These are phyloP conservation scores for Brachionus sp. DNA, from an alignment of 1,140 invertebrate species.

Conservation along the genomic window DNA sequence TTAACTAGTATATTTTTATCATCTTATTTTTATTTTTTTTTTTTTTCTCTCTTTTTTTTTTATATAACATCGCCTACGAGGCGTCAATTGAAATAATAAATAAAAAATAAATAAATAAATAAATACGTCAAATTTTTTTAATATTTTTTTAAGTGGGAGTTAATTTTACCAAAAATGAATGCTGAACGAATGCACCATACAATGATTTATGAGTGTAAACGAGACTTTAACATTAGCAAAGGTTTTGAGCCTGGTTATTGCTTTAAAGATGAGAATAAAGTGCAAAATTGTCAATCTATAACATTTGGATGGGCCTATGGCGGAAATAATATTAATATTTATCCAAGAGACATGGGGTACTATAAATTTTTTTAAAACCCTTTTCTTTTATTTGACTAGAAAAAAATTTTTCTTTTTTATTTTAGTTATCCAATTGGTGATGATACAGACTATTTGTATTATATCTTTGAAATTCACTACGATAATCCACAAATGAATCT, in stretches of 20 bases:
- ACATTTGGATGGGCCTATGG: constrained; percentile 28
- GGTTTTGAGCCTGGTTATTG: background rate
- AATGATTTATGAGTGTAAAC: constrained; percentile 28
- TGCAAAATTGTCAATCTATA: background rate
- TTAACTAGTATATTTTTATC: too few species aligned
- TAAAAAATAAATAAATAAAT: too few species aligned
- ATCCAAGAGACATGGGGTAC: constrained; percentile 28
- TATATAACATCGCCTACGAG: too few species aligned
- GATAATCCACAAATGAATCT: background rate
- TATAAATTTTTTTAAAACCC: background rate
- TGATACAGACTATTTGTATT: background rate
- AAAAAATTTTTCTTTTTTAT: background rate
- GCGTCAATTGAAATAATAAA: too few species aligned
- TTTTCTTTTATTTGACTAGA: background rate
- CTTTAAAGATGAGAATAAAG: background rate
- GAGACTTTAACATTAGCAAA: background rate
- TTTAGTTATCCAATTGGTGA: constrained; percentile 41
- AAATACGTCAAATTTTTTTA: too few species aligned
- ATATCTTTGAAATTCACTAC: constrained; percentile 40
- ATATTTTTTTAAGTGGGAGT: constrained; percentile 32
- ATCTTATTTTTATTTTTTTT: too few species aligned
- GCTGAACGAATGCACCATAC: constrained; percentile 19
- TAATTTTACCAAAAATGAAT: constrained; percentile 36
- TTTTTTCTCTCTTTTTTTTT: too few species aligned
- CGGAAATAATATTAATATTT: background rate